phyloP scores from a whole-genome alignment of 2,113 vertebrate species.

The Odocoileus virginianus region DNA sequence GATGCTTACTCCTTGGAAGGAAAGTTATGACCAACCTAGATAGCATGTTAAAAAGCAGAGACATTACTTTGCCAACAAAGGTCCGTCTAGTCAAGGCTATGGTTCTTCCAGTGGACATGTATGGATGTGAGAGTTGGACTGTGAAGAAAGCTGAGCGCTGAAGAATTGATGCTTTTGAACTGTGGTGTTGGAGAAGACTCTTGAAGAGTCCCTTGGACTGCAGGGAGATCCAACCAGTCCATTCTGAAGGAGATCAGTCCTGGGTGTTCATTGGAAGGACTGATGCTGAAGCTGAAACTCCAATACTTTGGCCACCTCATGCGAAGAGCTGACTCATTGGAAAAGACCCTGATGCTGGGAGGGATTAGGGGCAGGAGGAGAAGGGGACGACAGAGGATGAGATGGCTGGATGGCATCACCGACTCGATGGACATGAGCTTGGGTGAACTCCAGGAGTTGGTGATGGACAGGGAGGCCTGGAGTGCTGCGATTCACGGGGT shows the following conservation, averaged over 20 bases:
- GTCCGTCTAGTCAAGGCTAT: neutral
- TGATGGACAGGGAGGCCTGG: neutral
- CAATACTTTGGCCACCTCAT: neutral
- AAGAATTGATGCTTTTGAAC: neutral
- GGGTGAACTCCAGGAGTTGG: neutral
- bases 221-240: neutral
- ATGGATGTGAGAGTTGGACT: neutral
- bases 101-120: neutral
- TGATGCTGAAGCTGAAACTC: neutral
- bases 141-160: neutral
- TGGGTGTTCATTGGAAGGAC: neutral
- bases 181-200: neutral
- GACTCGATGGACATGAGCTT: neutral
- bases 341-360: neutral
- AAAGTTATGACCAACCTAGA: neutral
- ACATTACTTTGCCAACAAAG: neutral
- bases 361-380: neutral
- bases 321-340: neutral
- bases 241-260: neutral
- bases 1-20: neutral
- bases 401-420: neutral
- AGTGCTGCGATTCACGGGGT: neutral
- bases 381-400: neutral
- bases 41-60: neutral
- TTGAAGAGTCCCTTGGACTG: neutral